phyloP scores from a whole-genome alignment of 2,888 invertebrate species.

The Andrena chrysosceles region DNA sequence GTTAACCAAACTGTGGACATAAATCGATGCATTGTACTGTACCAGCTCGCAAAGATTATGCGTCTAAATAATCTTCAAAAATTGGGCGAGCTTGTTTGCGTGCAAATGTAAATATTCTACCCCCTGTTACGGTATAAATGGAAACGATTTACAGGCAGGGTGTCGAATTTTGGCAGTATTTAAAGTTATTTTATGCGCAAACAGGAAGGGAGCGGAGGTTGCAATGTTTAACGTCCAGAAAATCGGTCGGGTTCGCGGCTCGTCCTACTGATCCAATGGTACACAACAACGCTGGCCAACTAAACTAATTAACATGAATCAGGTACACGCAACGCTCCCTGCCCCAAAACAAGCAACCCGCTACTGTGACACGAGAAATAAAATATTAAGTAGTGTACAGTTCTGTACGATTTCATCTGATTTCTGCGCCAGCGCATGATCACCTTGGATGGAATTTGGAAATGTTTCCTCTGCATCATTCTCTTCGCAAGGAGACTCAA shows the following conservation, averaged over 20 bases:
- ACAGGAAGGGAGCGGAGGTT: conserved; percentile 9
- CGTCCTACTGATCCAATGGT: conserved; percentile 39
- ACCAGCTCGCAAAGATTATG: not conserved
- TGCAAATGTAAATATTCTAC: conserved; percentile 11
- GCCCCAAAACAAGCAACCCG: conserved; percentile 34
- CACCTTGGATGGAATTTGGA: not conserved
- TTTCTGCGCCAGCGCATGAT: conserved; percentile 13
- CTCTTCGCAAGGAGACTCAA: not conserved
- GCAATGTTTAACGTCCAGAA: conserved; percentile 60
- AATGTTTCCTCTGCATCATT: not conserved
- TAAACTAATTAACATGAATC: conserved; percentile 67
- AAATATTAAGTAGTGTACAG: conserved; percentile 31
- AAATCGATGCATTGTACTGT: not conserved
- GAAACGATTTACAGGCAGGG: conserved; percentile 13
- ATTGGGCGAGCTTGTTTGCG: conserved; percentile 33
- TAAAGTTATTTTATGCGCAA: conserved; percentile 56
- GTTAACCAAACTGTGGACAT: not conserved
- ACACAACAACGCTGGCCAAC: conserved; percentile 32
- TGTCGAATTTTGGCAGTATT: conserved; percentile 10
- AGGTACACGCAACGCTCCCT: conserved; percentile 21
- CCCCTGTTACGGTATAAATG: conserved; percentile 6
- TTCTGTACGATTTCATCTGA: conserved; percentile 29
- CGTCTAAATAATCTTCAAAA: conserved; percentile 35
- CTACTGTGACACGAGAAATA: conserved; percentile 34
- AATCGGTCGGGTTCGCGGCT: conserved; percentile 49